Conservation (phyloP, 2,888 invertebrate species). For the Axea sp. region DNA sequence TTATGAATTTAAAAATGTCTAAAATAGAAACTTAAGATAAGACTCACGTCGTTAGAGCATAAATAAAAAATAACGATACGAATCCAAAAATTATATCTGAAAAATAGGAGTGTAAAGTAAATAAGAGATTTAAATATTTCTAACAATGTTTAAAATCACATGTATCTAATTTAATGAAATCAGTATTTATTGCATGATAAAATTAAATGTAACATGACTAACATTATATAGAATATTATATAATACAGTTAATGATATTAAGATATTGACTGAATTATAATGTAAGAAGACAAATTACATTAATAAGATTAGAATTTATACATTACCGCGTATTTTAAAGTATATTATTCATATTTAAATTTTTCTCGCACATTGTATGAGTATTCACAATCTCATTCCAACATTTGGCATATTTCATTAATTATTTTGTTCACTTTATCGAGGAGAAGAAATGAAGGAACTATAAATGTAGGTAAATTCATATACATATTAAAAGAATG, state of each 20-base stretch:
- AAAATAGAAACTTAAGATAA: slow-evolving; percentile 12
- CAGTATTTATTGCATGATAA: background rate
- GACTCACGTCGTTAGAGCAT: too few species aligned
- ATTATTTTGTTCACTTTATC: too few species aligned
- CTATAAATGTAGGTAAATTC: too few species aligned
- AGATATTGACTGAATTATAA: slow-evolving; percentile 14
- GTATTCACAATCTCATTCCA: slow-evolving; percentile 28
- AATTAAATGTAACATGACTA: background rate
- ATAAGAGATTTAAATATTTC: too few species aligned
- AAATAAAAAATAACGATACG: too few species aligned
- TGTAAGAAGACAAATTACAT: slow-evolving; percentile 16
- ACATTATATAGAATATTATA: too few species aligned
- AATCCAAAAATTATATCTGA: background rate
- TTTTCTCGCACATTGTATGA: slow-evolving; percentile 7
- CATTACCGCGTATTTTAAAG: slow-evolving; percentile 6
- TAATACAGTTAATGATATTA: slow-evolving; percentile 2
- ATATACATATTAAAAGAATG: too few species aligned
- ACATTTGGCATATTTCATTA: slow-evolving; percentile 19
- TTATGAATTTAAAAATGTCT: slow-evolving; percentile 15
- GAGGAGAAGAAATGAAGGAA: too few species aligned
- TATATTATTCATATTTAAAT: slow-evolving; percentile 42
- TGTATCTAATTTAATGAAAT: background rate
- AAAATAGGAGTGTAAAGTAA: too few species aligned
- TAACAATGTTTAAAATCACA: too few species aligned
- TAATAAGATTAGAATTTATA: slow-evolving; percentile 31